Conservation (phyloP, 2,888 invertebrate species). For the Magallana nippona region DNA sequence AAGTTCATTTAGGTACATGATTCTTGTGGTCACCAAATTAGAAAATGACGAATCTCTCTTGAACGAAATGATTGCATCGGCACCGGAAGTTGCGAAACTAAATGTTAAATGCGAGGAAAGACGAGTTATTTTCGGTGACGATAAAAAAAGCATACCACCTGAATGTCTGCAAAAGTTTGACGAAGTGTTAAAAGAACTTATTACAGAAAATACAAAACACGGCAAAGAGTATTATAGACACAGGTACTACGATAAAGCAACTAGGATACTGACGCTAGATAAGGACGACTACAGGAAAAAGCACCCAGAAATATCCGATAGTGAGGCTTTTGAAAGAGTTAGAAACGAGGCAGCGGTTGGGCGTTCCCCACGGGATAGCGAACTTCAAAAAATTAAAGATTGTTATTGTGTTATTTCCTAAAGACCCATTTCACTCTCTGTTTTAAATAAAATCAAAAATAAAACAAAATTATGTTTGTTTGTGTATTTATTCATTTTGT, state of each 20-base stretch:
- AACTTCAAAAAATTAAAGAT: neutral
- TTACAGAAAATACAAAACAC: neutral
- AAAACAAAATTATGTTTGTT: too few relatives aligned
- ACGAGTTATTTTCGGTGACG: neutral
- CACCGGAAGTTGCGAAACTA: neutral
- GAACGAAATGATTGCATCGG: neutral
- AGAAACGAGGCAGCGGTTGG: neutral
- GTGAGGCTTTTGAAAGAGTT: neutral
- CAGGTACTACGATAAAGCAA: conserved; percentile 1
- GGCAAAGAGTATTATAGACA: conserved; percentile 16
- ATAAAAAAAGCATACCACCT: neutral
- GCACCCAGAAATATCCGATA: neutral
- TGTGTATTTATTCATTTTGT: too few relatives aligned
- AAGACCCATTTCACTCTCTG: too few relatives aligned
- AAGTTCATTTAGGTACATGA: neutral
- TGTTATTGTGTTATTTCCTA: too few relatives aligned
- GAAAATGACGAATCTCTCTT: neutral
- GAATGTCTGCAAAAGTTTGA: conserved; percentile 17
- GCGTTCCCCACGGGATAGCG: neutral
- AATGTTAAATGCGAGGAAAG: neutral
- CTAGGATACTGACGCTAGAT: neutral
- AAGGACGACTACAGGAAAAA: neutral
- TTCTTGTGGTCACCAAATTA: neutral
- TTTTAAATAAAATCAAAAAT: too few relatives aligned
- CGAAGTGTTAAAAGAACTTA: neutral